Conservation (phyloP, 30 jellyfish, hydroid and myxozoan species). For the Catostylus mosaicus region DNA sequence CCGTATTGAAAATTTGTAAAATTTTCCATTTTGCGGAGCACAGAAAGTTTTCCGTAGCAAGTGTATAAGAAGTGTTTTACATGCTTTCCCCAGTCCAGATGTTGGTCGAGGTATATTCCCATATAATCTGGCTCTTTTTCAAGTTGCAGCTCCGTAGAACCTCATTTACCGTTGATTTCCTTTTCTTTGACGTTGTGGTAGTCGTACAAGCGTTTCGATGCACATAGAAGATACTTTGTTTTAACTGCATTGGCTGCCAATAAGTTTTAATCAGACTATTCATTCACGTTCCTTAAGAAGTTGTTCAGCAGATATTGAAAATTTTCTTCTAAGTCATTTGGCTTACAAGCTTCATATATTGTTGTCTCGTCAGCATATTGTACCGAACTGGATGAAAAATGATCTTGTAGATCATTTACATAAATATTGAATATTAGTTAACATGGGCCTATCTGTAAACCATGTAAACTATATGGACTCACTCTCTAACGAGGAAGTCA, state of each 20-base stretch:
- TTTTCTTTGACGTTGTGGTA: constrained; percentile 49
- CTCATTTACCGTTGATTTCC: constrained; percentile 47
- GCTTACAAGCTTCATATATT: constrained; percentile 66
- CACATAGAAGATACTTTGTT: constrained; percentile 56
- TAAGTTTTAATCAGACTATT: constrained; percentile 64
- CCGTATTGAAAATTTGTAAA: constrained; percentile 11
- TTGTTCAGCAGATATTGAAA: constrained; percentile 39
- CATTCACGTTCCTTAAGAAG: constrained; percentile 51
- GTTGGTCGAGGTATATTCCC: constrained; percentile 54
- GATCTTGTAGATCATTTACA: constrained; percentile 70
- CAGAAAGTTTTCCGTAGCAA: constrained; percentile 42
- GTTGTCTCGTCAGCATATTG: constrained; percentile 80
- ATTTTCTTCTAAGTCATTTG: constrained; percentile 35
- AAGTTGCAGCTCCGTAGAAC: constrained; percentile 60
- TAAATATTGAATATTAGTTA: constrained; percentile 51
- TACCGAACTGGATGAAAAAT: constrained; percentile 46
- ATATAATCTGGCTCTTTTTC: constrained; percentile 54
- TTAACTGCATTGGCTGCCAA: constrained; percentile 67
- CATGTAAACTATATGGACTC: too few relatives aligned
- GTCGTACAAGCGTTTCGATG: constrained; percentile 59
- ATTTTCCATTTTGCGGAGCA: constrained; percentile 41
- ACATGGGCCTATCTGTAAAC: too few relatives aligned
- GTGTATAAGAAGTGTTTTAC: constrained; percentile 32
- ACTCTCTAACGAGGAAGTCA: too few relatives aligned
- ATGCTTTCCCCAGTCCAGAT: constrained; percentile 59